Percentiles rank a stretch among this genome's conserved stretches.
Conservation (phyloP, 2,888 invertebrate genomes). For the Mesopsocus fuscifrons region DNA sequence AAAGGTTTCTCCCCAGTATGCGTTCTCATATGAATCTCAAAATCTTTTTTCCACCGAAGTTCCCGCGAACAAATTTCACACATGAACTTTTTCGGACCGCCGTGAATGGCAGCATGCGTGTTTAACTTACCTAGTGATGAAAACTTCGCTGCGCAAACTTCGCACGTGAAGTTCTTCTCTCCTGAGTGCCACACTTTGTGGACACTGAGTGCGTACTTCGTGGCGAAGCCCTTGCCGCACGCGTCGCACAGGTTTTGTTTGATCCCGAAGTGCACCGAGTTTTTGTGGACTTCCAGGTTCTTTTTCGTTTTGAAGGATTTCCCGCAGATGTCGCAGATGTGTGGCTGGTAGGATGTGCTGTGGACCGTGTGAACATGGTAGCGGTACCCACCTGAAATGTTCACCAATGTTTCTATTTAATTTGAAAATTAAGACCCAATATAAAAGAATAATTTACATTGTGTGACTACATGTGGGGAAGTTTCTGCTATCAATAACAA, state of each 20-base stretch:
- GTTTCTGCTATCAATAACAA: too few relatives aligned
- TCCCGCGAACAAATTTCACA: conserved; percentile 25
- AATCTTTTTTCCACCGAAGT: conserved; percentile 9
- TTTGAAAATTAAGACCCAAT: too few relatives aligned
- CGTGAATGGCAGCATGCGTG: conserved; percentile 29
- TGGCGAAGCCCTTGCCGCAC: conserved; percentile 30
- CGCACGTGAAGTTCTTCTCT: conserved; percentile 31
- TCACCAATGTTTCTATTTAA: neutral
- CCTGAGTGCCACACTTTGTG: conserved; percentile 31
- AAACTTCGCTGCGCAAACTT: conserved; percentile 29
- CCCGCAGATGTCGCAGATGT: conserved; percentile 30
- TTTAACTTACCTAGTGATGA: conserved; percentile 30
- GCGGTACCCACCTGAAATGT: conserved; percentile 15
- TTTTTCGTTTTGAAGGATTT: conserved; percentile 32
- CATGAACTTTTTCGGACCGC: conserved; percentile 31
- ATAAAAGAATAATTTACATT: too few relatives aligned
- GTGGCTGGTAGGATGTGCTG: conserved; percentile 28
- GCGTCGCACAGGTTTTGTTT: conserved; percentile 30
- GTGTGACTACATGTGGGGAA: too few relatives aligned
- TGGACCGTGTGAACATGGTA: conserved; percentile 31
- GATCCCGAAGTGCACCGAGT: conserved; percentile 31
- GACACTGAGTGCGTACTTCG: conserved; percentile 29
- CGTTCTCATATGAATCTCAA: conserved; percentile 8
- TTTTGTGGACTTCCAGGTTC: conserved; percentile 28
- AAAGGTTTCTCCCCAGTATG: conserved; percentile 6